Base-by-base conservation (phyloP, 2,797 vertebrate species). In the Rhinogobio ventralis region DNA sequence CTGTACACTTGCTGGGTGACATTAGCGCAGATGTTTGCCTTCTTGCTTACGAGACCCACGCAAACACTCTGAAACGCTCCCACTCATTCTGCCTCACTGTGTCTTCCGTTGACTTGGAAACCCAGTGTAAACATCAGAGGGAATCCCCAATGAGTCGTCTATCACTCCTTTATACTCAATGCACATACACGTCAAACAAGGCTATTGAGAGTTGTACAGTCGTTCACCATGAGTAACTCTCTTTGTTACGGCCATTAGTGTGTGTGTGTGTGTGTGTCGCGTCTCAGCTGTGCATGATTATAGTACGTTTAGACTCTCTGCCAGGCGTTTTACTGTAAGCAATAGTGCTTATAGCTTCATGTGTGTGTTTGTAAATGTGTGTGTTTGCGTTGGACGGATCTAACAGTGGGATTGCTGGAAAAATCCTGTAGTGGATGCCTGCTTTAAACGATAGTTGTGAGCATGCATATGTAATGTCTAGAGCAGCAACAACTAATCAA, bases 231-330 rank as follows among this genome's bases (percentile, higher is more conserved):
- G 67, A 83, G 67, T 79, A 81, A 71, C 23, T 81, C 57, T 60
- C 76, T 79, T 72, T 82, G 73, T 78, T 64, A 78, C 25, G 36
- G 42, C 62, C 17, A 15, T 71, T 68, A 36, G 60, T 42, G 53
- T 62, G 28, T 67, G 66, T 69, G 64, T 80, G 45, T 80, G 77
- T 71, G 75, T 85, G 76, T 42, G 39, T 83, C 10, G 0, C n/a
- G 28, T 67, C 66, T 75, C 86, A 80, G 76, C 82, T 87, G 86
- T 73, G 55, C 33, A 28, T 87, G 77, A 87, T 86, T 86, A 86
- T 46, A 60, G 62, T 75, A 84, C 36, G 19, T 42, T 49, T 69
- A 39, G 49, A 55, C 19, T 76, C 73, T 60, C 46, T 86, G 75
- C 75, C 85, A 83, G 57, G 64, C 39, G 1, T 42, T 80, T 84